phyloP scores from a whole-genome alignment of 2,797 vertebrate species.

The Scolopax rusticola region DNA sequence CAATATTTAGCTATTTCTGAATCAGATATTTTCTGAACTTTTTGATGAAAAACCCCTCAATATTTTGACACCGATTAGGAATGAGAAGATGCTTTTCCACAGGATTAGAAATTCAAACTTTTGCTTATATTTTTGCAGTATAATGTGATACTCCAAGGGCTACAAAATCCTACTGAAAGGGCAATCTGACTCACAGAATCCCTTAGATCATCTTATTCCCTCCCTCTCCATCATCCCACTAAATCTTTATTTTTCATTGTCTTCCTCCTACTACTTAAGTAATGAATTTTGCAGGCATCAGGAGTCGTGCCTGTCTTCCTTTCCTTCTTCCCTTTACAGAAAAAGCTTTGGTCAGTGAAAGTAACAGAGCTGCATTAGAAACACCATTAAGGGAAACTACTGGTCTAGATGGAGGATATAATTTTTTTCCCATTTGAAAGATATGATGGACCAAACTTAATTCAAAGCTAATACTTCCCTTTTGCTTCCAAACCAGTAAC shows the following conservation, averaged over 20 bases:
- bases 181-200: not conserved
- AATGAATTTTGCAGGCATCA: not conserved
- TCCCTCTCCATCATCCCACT: not conserved
- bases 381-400: not conserved
- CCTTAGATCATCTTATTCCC: not conserved
- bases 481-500: not conserved
- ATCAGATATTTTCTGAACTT: slow-evolving; percentile 33
- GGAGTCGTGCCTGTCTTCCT: not conserved
- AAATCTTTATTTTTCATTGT: not conserved
- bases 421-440: not conserved
- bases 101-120: slow-evolving; percentile 9
- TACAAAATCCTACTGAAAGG: not conserved
- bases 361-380: not conserved
- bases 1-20: slow-evolving; percentile 57
- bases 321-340: not conserved
- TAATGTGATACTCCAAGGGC: not conserved
- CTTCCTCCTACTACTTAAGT: not conserved
- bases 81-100: slow-evolving; percentile 18
- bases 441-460: not conserved
- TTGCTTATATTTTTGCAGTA: not conserved
- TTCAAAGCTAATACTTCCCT: not conserved
- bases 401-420: not conserved
- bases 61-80: slow-evolving; percentile 47
- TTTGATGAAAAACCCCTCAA: slow-evolving; percentile 5
- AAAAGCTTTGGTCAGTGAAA: not conserved